phyloP scores from a whole-genome alignment of 2,888 invertebrate genomes.

The Netelia fuscicornis region DNA sequence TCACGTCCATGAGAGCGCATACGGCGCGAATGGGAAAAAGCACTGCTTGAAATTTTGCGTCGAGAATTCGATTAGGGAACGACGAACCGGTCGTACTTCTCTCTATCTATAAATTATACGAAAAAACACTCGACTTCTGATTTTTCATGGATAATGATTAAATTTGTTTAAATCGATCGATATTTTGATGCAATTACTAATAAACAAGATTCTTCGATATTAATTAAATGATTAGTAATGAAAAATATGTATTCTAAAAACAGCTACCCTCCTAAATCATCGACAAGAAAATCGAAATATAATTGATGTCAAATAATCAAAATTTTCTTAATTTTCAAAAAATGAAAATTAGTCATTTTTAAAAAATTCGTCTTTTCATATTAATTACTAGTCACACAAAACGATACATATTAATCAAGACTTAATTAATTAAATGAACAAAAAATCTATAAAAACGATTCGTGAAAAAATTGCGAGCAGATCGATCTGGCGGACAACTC shows the following conservation, averaged over 20 bases:
- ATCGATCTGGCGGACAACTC: slow-evolving; percentile 77
- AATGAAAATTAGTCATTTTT: no score
- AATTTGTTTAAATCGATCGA: no score
- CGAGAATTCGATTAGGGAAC: slow-evolving; percentile 56
- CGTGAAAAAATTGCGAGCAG: slow-evolving; percentile 69
- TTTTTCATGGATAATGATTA: no score
- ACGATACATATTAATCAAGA: not conserved
- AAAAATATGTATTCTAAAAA: slow-evolving; percentile 34
- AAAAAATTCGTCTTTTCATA: no score
- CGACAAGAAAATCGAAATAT: no score
- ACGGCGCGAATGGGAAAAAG: slow-evolving; percentile 27
- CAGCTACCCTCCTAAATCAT: no score
- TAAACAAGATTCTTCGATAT: not conserved
- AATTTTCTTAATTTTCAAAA: no score
- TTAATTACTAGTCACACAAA: slow-evolving; percentile 26
- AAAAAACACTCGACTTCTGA: not conserved
- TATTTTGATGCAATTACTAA: no score
- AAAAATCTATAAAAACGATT: not conserved
- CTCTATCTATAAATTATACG: not conserved
- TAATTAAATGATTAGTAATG: slow-evolving; percentile 31
- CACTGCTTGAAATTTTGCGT: slow-evolving; percentile 42
- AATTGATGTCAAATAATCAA: no score
- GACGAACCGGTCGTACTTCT: not conserved
- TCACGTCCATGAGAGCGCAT: slow-evolving; percentile 46
- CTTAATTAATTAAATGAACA: not conserved